Conservation (phyloP, 2,113 vertebrate genomes). For the Tragelaphus buxtoni region DNA sequence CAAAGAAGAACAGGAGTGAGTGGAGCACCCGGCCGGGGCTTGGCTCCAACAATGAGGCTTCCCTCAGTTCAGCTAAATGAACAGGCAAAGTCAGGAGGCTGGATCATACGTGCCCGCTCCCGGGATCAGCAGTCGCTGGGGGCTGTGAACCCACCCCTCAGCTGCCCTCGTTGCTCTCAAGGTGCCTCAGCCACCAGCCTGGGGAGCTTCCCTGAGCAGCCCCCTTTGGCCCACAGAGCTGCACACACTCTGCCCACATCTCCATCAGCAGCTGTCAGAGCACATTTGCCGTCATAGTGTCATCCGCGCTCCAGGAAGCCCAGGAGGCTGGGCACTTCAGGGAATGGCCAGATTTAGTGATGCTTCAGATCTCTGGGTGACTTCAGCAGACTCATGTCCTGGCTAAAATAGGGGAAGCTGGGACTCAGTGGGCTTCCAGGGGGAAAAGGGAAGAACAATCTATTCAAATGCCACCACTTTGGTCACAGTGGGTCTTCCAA, state of each 20-base stretch:
- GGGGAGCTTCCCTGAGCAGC: neutral
- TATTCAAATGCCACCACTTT: neutral
- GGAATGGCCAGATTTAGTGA: neutral
- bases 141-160: accelerated
- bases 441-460: neutral
- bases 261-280: conserved; percentile 47
- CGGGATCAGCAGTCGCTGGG: neutral
- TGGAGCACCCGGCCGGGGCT: too few relatives aligned
- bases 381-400: neutral
- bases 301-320: neutral
- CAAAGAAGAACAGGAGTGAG: neutral
- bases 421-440: neutral
- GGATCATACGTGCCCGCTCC: accelerated
- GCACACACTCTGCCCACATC: neutral
- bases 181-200: neutral
- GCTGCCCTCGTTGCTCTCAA: neutral
- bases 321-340: neutral
- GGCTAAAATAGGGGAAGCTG: neutral
- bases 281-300: neutral
- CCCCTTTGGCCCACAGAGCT: neutral
- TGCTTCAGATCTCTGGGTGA: neutral
- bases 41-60: neutral
- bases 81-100: neutral
- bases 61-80: neutral
- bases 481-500: neutral